Evolutionary conservation across 2,113 vertebrate species (phyloP).

Genomic region (Hypocryptadius cinnamomeus): DNA sequence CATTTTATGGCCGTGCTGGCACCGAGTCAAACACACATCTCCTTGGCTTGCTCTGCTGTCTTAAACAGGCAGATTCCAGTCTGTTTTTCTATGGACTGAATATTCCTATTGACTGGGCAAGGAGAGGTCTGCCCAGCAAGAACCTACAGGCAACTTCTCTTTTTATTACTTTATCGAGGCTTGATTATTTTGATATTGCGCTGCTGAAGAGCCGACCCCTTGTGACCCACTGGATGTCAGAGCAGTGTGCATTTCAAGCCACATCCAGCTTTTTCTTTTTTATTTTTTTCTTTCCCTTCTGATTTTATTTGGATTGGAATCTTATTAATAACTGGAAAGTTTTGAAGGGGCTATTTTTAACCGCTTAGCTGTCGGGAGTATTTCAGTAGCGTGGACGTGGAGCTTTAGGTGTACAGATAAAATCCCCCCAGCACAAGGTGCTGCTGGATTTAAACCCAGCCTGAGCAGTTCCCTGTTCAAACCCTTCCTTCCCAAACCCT

Average conservation of each 20-base stretch:
- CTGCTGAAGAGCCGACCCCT: background rate
- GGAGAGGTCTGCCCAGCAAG: slow-evolving; percentile 3
- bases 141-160: background rate
- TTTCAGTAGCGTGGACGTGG: rapidly evolving
- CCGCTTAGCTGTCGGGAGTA: background rate
- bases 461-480: background rate
- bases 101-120: slow-evolving; percentile 48
- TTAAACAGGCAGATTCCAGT: slow-evolving; percentile 48
- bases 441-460: background rate
- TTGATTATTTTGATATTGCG: background rate
- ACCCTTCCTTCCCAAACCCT: background rate
- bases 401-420: rapidly evolving
- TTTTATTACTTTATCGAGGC: background rate
- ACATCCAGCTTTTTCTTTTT: background rate
- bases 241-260: background rate
- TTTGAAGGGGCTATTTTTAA: background rate
- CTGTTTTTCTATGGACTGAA: slow-evolving; percentile 51
- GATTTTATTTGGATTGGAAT: background rate
- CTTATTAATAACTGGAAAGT: background rate
- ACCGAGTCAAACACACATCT: slow-evolving; percentile 70
- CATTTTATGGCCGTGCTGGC: slow-evolving; percentile 74
- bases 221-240: background rate
- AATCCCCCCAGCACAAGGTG: rapidly evolving
- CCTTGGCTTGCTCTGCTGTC: slow-evolving; percentile 39
- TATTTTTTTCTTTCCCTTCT: background rate